phyloP scores from a whole-genome alignment of 2,797 vertebrate genomes.

The Champsocephalus gunnari region DNA sequence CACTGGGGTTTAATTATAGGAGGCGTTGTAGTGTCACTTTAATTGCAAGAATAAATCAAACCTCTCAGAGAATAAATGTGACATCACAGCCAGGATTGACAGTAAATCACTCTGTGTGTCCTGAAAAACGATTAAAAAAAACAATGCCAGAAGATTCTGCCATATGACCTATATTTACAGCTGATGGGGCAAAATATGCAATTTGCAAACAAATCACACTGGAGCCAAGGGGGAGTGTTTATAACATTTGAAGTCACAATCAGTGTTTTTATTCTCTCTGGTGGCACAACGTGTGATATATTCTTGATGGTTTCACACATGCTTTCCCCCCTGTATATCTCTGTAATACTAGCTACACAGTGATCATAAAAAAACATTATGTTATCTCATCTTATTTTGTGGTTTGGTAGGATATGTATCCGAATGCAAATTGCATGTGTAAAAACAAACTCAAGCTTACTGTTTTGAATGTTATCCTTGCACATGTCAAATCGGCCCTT shows the following conservation, averaged over 20 bases:
- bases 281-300: not conserved
- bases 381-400: constrained; percentile 8
- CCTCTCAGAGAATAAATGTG: not conserved
- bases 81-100: not conserved
- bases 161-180: constrained; percentile 22
- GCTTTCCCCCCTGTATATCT: not conserved
- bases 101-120: not conserved
- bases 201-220: not conserved
- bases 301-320: not conserved
- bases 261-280: constrained; percentile 5
- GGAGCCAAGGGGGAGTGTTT: not conserved
- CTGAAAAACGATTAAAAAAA: not conserved
- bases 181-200: constrained; percentile 1
- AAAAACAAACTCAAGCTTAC: not conserved
- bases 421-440: constrained; percentile 1
- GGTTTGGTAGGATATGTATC: not conserved
- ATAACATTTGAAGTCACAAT: constrained; percentile 5
- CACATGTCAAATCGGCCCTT: not conserved
- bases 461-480: constrained; percentile 26
- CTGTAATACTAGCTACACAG: not conserved
- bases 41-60: not conserved
- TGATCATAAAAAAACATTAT: not conserved
- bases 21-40: not conserved
- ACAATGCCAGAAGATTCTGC: not conserved
- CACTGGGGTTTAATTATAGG: not conserved